These are phyloP conservation scores for Scaptomyza tumidula DNA, from an alignment of 2,888 invertebrate species.

Conservation along the genomic window DNA sequence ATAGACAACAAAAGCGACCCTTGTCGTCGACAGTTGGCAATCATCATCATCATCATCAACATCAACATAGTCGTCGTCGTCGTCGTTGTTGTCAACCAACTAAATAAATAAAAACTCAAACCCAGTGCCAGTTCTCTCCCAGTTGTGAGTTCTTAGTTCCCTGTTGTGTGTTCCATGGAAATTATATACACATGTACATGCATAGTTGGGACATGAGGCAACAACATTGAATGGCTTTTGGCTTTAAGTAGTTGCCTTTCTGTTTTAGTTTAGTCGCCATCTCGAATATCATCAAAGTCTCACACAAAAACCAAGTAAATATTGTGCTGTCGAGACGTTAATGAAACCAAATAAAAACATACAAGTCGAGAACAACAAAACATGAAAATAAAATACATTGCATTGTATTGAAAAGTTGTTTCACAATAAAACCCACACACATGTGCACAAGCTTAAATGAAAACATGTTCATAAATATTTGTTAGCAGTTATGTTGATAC, in stretches of 20 bases:
- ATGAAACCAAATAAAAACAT: slow-evolving; percentile 73
- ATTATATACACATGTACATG: slow-evolving; percentile 9
- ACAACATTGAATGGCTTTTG: slow-evolving; percentile 34
- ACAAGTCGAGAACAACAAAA: slow-evolving; percentile 30
- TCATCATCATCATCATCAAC: slow-evolving; percentile 49
- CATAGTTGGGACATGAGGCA: slow-evolving; percentile 4
- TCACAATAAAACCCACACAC: slow-evolving; percentile 59
- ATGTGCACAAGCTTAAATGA: slow-evolving; percentile 18
- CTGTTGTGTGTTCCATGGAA: slow-evolving; percentile 26
- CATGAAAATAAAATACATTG: slow-evolving; percentile 47
- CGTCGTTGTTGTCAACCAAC: slow-evolving; percentile 52
- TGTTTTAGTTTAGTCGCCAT: slow-evolving; percentile 9
- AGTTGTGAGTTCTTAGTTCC: slow-evolving; percentile 2
- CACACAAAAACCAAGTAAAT: slow-evolving; percentile 62
- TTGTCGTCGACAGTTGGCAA: slow-evolving; percentile 77
- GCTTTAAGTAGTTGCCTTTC: slow-evolving; percentile 25
- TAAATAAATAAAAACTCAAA: slow-evolving; percentile 64
- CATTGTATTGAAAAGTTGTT: slow-evolving; percentile 66
- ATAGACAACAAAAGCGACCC: slow-evolving; percentile 77
- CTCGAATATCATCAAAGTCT: slow-evolving; percentile 43
- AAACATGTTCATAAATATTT: slow-evolving; percentile 75
- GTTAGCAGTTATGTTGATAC: slow-evolving; percentile 68
- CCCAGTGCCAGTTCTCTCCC: slow-evolving; percentile 13
- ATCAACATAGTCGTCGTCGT: slow-evolving; percentile 7
- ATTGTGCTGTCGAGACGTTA: slow-evolving; percentile 50